Evolutionary conservation across 2,113 vertebrate species (phyloP), one percentile per base, ranked within the genome.

Genomic region (Hylia prasina): DNA sequence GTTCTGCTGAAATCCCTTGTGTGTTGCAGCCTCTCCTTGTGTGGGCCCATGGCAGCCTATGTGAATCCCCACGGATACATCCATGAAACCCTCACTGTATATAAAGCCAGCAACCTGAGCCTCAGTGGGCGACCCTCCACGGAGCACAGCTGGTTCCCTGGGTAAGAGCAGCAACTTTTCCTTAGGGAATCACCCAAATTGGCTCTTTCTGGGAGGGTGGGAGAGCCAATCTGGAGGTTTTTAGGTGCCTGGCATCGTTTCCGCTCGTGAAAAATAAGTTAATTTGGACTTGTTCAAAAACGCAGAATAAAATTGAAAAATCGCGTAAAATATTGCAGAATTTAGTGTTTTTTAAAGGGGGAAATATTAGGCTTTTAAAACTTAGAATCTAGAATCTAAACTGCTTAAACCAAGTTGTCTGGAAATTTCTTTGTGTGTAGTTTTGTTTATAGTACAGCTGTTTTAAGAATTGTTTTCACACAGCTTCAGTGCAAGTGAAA

Each of bases 111-210:
- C 98, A 99, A 99, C 96, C 94, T 99, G 94, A 99, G 98, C 78
- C 98, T 99, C 96, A 98, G 94, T 28, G 99, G 99, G 28, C 96
- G 99, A n/a, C 98, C 99, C 30, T 99, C 99, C 8, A 99, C 99
- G 7, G 98, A 99, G 78, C 99, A 99, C 97, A 99, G 99, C 98
- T 99, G 99, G 99, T 99, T 99, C 97, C 99, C 99, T 39, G 99
- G 99, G 99, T 99, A 98, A 99, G 76, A 35, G 10, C 31, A 27
- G 30, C 21, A 66, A 28, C 9, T 9, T 25, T 9, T 23, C 2
- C 4, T 4, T 14, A 30, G 4, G 23, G 79, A 75, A 27, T 23
- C 1, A 17, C 35, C 87, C 45, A 51, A 64, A 45, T 4, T 44
- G 15, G 15, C 8, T 7, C 1, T 18, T 82, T 66, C 16, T 54